These are phyloP conservation scores for Coreoperca whiteheadi DNA, from an alignment of 2,113 vertebrate genomes.

Conservation along the genomic window DNA sequence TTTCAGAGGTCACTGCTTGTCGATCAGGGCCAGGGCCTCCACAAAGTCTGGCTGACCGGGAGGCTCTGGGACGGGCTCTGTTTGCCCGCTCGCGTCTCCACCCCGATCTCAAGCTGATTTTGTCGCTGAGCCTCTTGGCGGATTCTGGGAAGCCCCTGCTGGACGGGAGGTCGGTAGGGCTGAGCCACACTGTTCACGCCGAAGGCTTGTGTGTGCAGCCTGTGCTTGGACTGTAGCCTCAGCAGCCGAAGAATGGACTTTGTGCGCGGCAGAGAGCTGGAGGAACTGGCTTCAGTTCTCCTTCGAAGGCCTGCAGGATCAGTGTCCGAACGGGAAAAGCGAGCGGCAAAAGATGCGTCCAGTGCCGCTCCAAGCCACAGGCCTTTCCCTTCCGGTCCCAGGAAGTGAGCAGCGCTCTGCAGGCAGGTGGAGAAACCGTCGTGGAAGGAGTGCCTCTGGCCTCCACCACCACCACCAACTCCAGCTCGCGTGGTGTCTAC, in stretches of 20 bases:
- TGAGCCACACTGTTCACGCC: background rate
- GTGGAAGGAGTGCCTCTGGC: conserved; percentile 53
- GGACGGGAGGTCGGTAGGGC: background rate
- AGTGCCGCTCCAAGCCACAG: conserved; percentile 49
- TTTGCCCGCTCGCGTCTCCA: conserved; percentile 8
- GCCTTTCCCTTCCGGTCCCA: conserved; percentile 67
- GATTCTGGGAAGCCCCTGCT: conserved; percentile 2
- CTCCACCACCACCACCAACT: background rate
- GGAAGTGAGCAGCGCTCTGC: conserved; percentile 71
- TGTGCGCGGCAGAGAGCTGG: conserved; percentile 16
- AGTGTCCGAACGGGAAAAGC: conserved; percentile 9
- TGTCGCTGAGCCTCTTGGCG: conserved; percentile 28
- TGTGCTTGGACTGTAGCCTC: conserved; percentile 18
- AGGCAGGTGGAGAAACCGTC: conserved; percentile 81
- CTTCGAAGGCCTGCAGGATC: background rate
- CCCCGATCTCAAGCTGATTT: conserved; percentile 2
- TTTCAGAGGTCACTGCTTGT: background rate
- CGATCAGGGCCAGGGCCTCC: conserved; percentile 74
- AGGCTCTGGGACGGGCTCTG: conserved; percentile 28
- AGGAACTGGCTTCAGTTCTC: background rate
- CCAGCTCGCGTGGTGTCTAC: background rate
- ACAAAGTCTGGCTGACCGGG: conserved; percentile 50
- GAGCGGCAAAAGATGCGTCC: conserved; percentile 10
- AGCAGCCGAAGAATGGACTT: conserved; percentile 28
- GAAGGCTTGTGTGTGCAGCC: background rate